Evolutionary conservation across 2,888 invertebrate genomes (phyloP).

Genomic region (Brenthis ino): DNA sequence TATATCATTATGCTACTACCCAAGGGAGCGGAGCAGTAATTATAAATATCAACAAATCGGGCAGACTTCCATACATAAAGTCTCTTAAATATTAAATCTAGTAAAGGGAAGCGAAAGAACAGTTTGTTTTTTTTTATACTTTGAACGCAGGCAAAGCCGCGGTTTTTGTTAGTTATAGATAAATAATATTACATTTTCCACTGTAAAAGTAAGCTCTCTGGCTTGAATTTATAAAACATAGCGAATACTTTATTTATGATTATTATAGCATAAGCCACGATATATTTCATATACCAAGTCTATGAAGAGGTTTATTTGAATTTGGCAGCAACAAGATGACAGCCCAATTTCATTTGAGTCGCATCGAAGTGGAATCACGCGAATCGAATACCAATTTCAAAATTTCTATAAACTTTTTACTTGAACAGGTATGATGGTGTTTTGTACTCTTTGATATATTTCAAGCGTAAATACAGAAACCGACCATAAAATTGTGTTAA

Average conservation of each 20-base stretch:
- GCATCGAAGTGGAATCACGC: constrained; percentile 38
- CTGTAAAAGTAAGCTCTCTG: too few species aligned
- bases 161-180: too few species aligned
- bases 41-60: too few species aligned
- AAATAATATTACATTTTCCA: too few species aligned
- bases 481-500: neutral
- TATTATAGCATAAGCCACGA: constrained; percentile 15
- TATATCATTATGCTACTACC: too few species aligned
- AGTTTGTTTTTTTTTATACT: too few species aligned
- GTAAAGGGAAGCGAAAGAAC: too few species aligned
- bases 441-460: constrained; percentile 49
- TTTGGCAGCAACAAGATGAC: constrained; percentile 24
- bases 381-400: constrained; percentile 42
- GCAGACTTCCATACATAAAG: too few species aligned
- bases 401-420: constrained; percentile 47
- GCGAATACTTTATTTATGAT: constrained; percentile 2
- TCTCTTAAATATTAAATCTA: too few species aligned
- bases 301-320: constrained; percentile 27
- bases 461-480: constrained; percentile 60
- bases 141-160: too few species aligned
- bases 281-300: constrained; percentile 20
- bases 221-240: constrained; percentile 6
- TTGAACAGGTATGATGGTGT: constrained; percentile 33
- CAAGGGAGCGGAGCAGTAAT: too few species aligned
- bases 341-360: constrained; percentile 32